These are phyloP conservation scores for Armadillidium nasatum DNA, from an alignment of 1,140 invertebrate species.

Conservation along the genomic window DNA sequence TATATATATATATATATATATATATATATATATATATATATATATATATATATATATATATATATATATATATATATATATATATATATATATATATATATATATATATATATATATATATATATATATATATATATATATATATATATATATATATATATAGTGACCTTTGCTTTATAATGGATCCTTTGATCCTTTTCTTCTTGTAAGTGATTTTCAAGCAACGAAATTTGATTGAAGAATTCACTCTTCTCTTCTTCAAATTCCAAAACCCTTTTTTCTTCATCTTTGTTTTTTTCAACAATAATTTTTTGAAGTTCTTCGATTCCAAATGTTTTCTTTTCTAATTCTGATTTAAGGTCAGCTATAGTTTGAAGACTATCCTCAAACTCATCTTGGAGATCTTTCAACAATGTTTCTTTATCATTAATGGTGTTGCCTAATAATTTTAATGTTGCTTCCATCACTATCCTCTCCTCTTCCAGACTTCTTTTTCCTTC, in stretches of 20 bases:
- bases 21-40: too few species aligned
- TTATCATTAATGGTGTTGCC: constrained; percentile 7
- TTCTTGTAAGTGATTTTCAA: not conserved
- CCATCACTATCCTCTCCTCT: constrained; percentile 19
- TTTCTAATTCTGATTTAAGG: constrained; percentile 33
- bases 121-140: too few species aligned
- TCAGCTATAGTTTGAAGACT: constrained; percentile 26
- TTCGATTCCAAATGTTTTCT: not conserved
- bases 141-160: too few species aligned
- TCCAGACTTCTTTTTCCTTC: constrained; percentile 27
- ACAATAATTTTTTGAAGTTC: not conserved
- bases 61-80: too few species aligned
- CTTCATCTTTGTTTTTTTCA: not conserved
- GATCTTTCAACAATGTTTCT: constrained; percentile 23
- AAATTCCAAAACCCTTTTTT: not conserved
- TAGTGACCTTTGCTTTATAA: not conserved
- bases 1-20: too few species aligned
- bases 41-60: too few species aligned
- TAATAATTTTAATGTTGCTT: constrained; percentile 20
- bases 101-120: too few species aligned
- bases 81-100: too few species aligned
- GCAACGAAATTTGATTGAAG: not conserved
- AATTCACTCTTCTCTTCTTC: not conserved
- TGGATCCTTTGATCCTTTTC: not conserved
- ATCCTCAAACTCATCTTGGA: constrained; percentile 30